These are phyloP conservation scores for Mayetiola destructor DNA, from an alignment of 2,888 invertebrate species.

Conservation along the genomic window DNA sequence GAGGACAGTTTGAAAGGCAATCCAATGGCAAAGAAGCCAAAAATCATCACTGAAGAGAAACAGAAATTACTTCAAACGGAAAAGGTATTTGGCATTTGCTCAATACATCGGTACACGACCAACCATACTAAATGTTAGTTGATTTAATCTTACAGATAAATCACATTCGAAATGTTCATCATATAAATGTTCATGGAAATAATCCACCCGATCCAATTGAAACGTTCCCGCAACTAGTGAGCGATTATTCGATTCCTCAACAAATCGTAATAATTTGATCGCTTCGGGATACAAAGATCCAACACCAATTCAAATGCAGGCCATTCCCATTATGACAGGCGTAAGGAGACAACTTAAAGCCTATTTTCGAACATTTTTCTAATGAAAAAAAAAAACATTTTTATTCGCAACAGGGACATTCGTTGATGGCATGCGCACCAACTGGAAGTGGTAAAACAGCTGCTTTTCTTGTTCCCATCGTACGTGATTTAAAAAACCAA, in stretches of 20 bases:
- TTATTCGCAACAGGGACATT: slow-evolving; percentile 43
- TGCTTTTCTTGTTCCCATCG: slow-evolving; percentile 80
- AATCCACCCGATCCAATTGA: slow-evolving; percentile 63
- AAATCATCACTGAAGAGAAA: not conserved
- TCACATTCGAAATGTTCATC: slow-evolving; percentile 56
- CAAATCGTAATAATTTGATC: slow-evolving; percentile 52
- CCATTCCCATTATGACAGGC: slow-evolving; percentile 74
- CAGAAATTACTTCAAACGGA: not conserved
- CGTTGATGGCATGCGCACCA: slow-evolving; percentile 86
- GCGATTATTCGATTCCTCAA: slow-evolving; percentile 41
- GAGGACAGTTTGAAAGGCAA: slow-evolving; percentile 4
- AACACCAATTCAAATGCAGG: slow-evolving; percentile 86
- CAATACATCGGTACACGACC: not conserved
- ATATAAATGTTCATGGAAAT: slow-evolving; percentile 64
- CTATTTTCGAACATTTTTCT: not conserved
- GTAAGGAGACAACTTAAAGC: slow-evolving; percentile 32
- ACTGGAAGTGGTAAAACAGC: slow-evolving; percentile 97
- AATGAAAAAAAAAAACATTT: not conserved
- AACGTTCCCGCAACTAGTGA: slow-evolving; percentile 50
- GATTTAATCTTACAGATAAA: slow-evolving; percentile 52
- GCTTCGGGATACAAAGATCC: slow-evolving; percentile 59
- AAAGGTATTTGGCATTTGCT: not conserved
- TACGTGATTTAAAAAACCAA: slow-evolving; percentile 57
- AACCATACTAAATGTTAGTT: not conserved
- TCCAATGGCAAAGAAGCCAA: not conserved